These are phyloP conservation scores for Platycnemis pennipes DNA, from an alignment of 2,888 invertebrate species.

Conservation along the genomic window DNA sequence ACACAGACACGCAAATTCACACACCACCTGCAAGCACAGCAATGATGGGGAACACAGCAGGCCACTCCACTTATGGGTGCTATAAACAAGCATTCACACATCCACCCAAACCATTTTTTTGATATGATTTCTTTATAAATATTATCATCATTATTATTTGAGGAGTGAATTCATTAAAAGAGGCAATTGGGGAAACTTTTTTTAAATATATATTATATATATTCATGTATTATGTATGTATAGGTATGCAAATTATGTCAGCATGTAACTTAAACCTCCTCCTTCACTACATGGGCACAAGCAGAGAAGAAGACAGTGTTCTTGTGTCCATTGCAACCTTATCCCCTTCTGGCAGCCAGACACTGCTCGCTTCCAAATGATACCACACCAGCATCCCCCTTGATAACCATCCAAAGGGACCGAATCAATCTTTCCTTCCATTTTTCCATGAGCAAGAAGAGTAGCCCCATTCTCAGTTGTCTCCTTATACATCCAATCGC, in stretches of 20 bases:
- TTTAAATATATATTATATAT: slow-evolving; percentile 30
- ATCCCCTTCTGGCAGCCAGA: not conserved
- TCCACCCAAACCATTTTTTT: slow-evolving; percentile 35
- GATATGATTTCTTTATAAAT: slow-evolving; percentile 66
- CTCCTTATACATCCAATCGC: not conserved
- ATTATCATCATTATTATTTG: slow-evolving; percentile 42
- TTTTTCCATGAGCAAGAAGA: slow-evolving; percentile 7
- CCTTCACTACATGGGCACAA: slow-evolving; percentile 13
- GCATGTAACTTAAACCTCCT: slow-evolving; percentile 44
- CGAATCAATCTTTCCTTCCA: not conserved
- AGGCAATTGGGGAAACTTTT: slow-evolving; percentile 53
- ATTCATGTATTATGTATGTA: slow-evolving; percentile 36
- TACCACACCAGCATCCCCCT: not conserved
- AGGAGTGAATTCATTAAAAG: slow-evolving; percentile 54
- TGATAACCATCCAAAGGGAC: not conserved
- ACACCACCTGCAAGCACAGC: slow-evolving; percentile 16
- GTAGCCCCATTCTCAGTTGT: not conserved
- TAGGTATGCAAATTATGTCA: slow-evolving; percentile 54
- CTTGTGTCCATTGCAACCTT: slow-evolving; percentile 25
- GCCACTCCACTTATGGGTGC: not conserved
- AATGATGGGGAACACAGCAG: not conserved
- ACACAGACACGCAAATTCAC: not conserved
- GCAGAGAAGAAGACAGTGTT: not conserved
- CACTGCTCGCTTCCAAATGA: not conserved
- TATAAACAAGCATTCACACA: slow-evolving; percentile 7